These are phyloP conservation scores for Mimas tiliae DNA, from an alignment of 2,888 invertebrate genomes.

Conservation along the genomic window DNA sequence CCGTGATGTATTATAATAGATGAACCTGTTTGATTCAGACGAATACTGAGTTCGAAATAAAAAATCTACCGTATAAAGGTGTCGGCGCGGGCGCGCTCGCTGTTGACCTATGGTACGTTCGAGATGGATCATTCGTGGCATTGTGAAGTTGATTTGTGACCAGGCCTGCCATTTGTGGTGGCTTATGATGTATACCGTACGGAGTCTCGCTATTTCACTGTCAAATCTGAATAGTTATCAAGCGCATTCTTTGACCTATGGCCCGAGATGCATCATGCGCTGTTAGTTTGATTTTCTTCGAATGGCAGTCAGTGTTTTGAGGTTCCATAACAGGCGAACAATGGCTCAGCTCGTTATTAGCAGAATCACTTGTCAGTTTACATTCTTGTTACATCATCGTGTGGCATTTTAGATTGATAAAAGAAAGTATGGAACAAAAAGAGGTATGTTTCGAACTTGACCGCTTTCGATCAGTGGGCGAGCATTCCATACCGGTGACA, in stretches of 20 bases:
- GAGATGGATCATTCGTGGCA: slow-evolving; percentile 67
- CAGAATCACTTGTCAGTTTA: slow-evolving; percentile 15
- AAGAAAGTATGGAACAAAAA: slow-evolving; percentile 26
- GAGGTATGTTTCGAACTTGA: slow-evolving; percentile 46
- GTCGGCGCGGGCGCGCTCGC: slow-evolving; percentile 39
- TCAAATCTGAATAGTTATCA: slow-evolving; percentile 74
- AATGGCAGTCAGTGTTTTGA: slow-evolving; percentile 25
- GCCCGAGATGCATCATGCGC: slow-evolving; percentile 60
- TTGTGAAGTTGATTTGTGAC: slow-evolving; percentile 64
- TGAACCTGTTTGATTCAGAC: slow-evolving; percentile 46
- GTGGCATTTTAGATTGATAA: slow-evolving; percentile 9
- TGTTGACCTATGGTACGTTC: slow-evolving; percentile 62
- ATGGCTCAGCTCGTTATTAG: slow-evolving; percentile 1
- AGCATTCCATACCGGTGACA: slow-evolving; percentile 65
- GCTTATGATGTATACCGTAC: slow-evolving; percentile 49
- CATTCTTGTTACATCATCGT: background rate
- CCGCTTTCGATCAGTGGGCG: slow-evolving; percentile 56
- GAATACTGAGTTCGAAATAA: slow-evolving; percentile 46
- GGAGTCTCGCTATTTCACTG: slow-evolving; percentile 71
- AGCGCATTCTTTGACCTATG: slow-evolving; percentile 70
- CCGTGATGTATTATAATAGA: slow-evolving; percentile 48
- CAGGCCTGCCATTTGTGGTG: slow-evolving; percentile 51
- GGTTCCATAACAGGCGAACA: slow-evolving; percentile 17
- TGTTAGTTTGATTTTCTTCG: slow-evolving; percentile 35
- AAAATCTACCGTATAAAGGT: slow-evolving; percentile 42